A percentile compares a stretch with the other conserved stretches of the same genome.
Evolutionary conservation across 2,113 vertebrate species (phyloP).

Genomic region (Mesocricetus auratus): DNA sequence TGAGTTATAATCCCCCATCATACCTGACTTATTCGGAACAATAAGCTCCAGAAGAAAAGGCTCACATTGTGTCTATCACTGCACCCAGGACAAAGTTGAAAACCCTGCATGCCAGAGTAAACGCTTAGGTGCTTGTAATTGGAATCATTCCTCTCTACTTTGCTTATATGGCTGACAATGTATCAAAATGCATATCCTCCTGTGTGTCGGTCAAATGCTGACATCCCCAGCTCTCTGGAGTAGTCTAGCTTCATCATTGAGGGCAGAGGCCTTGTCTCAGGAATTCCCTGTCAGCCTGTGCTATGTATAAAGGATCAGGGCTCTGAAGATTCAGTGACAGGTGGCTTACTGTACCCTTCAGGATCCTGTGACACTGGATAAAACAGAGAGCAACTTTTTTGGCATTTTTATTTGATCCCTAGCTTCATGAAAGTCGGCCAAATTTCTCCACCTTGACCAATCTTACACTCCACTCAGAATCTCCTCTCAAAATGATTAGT

Average conservation of each 20-base stretch:
- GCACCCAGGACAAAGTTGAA: neutral
- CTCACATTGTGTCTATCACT: neutral
- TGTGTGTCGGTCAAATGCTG: neutral
- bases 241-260: neutral
- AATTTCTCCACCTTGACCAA: neutral
- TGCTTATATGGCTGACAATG: neutral
- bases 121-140: neutral
- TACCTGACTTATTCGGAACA: neutral
- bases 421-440: neutral
- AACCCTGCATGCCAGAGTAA: neutral
- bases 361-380: neutral
- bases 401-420: neutral
- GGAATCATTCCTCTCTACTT: neutral
- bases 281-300: neutral
- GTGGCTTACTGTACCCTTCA: neutral
- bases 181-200: constrained; percentile 1
- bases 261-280: neutral
- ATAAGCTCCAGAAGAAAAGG: constrained; percentile 26
- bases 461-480: neutral
- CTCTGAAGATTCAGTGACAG: neutral
- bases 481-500: neutral
- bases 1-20: neutral
- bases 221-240: neutral
- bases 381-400: neutral
- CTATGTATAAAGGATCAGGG: neutral